These are phyloP conservation scores for Aricia artaxerxes DNA, from an alignment of 2,888 invertebrate species.

Conservation along the genomic window DNA sequence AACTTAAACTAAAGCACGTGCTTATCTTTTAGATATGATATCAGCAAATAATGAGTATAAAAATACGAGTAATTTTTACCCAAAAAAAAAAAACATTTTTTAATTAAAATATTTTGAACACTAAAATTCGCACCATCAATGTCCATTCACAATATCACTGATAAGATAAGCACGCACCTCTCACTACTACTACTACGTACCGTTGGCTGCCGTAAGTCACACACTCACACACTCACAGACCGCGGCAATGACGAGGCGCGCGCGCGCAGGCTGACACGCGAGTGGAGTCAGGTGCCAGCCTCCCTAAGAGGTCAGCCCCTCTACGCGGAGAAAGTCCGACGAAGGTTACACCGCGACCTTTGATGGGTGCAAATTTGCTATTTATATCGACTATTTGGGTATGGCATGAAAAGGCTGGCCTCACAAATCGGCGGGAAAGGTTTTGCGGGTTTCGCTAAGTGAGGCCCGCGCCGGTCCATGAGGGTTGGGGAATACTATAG, in stretches of 20 bases:
- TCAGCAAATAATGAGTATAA: neutral
- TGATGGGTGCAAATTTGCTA: neutral
- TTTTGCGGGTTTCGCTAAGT: neutral
- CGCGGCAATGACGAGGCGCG: slow-evolving; percentile 67
- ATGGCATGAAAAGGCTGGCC: neutral
- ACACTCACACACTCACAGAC: slow-evolving; percentile 46
- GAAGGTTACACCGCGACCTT: slow-evolving; percentile 46
- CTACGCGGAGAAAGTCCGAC: slow-evolving; percentile 71
- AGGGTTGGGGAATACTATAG: no score
- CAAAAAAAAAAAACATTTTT: neutral
- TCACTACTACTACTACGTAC: slow-evolving; percentile 49
- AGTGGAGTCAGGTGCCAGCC: slow-evolving; percentile 77
- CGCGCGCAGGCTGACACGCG: slow-evolving; percentile 67
- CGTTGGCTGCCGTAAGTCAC: slow-evolving; percentile 52
- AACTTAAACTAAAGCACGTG: neutral
- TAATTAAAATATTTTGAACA: neutral
- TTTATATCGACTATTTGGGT: neutral
- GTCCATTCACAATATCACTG: neutral
- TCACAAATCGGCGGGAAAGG: neutral
- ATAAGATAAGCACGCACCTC: neutral
- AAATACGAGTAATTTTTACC: neutral
- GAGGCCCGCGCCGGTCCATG: neutral
- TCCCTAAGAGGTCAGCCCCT: slow-evolving; percentile 77
- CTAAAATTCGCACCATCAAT: no score
- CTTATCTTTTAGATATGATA: neutral